Evolutionary conservation across 2,113 vertebrate species (phyloP), one percentile per base, ranked within the genome.

Genomic region (Dendropsophus ebraccatus): DNA sequence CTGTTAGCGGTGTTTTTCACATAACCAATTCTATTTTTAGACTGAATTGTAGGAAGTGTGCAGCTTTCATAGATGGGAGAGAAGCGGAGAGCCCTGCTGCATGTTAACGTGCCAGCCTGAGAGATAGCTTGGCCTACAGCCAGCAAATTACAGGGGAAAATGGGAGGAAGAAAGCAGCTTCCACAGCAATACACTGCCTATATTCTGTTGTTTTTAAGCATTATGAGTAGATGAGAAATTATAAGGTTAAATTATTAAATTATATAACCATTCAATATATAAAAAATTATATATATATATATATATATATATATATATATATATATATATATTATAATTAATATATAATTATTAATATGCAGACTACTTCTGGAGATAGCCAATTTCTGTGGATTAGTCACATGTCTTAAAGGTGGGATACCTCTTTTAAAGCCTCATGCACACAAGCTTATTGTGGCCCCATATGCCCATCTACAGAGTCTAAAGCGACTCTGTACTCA

Each of bases 1-100:
- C 37, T 89, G 87, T 89, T 83, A 88, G 90, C 93, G 92, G 93
- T 94, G 93, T 95, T 94, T 93, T 94, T 94, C 95, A 92, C 93
- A 94, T 95, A 94, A 94, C 92, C 87, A 90, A 90, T 89, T 94
- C 95, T 98, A 97, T 97, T 98, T 98, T 95, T 95, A 96, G 94
- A 90, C 87, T 95, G 93, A 96, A 96, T 94, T 93, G 93, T 92
- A 95, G 96, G 95, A 96, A 96, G 93, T 94, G 92, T 87, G 93
- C 92, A 91, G 92, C 94, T 93, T 92, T 95, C 93, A 94, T 94
- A 95, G 94, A 92, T 92, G 93, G 94, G 91, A 91, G 90, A 92
- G 91, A 89, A 91, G 88, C 88, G 89, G 83, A 89, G 90, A 92
- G 91, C 91, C 93, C 88, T 90, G 86, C 90, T 0, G 12, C 89